Base-by-base conservation (phyloP, 1,140 invertebrate species). In the Halotydeus destructor region DNA sequence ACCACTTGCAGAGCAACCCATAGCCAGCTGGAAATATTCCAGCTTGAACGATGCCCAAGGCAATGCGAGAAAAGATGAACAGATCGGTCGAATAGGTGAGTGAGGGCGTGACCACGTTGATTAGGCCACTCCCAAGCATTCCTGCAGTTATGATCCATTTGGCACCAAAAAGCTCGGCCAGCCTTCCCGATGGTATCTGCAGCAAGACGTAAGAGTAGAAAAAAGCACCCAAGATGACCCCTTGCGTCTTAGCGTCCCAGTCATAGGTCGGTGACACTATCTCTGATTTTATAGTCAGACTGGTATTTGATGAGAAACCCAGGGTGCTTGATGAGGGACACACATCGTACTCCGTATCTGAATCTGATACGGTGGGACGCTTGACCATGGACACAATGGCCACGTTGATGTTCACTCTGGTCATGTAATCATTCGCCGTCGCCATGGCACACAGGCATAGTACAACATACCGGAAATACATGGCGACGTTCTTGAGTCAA, bases 181-280 rank as follows among this genome's bases (percentile, higher is more conserved):
- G 28, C 41, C 74, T 64, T 1, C 75, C 81, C 25, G 78, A 78
- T 0, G 83, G 79, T 34, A 86, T 63, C 60, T 88, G 75, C 0
- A 76, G 76, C 1, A 79, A 60, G 31, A 83, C 68, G 53, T 84
- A 85, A 4, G 80, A 80, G 71, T 75, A 80, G 56, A 85, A 85
- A 56, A 84, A 85, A 11, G 78, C 71, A 23, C 74, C 74, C 30
- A 85, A 62, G 45, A 86, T 76, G 42, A 81, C 59, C 37, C 40
- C 43, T 23, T 52, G 49, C 3, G 34, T 37, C 21, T 33, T 41
- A 3, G 44, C 31, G 3, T 50, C 35, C 50, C 50, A 52, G 33
- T 50, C 19, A 26, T n/a, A n/a, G n/a, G n/a, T n/a, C n/a, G n/a
- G n/a, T n/a, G n/a, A n/a, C n/a, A n/a, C n/a, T n/a, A n/a, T n/a